Base-by-base conservation (phyloP, 1,140 invertebrate species). In the Zophobas morio region DNA sequence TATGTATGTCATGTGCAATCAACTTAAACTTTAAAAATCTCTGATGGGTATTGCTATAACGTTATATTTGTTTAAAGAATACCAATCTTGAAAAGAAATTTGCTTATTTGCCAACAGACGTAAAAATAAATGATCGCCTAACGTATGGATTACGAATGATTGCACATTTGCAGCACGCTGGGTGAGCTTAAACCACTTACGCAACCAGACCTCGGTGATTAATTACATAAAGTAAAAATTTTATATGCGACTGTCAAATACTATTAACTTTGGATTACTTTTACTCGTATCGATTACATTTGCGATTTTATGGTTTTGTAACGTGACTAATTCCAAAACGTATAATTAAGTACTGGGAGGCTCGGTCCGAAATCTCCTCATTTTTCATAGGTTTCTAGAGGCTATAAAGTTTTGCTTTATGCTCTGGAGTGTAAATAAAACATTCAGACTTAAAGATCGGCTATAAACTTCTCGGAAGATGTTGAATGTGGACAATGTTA, bases 181-280 rank as follows among this genome's bases (percentile, higher is more conserved):
- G 42, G 42, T 46, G 3, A 46, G 42, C 3, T 4, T 46, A 46
- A 46, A 46, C 42, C 35, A 37, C 34, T 60, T 60, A 36, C 34
- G 36, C 36, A 60, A 60, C 35, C 33, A 39, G 5, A 36, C 5
- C 37, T 3, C 42, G 8, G 42, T 46, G 42, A 46, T 60, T 60
- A 35, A 37, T 60, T 60, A 60, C 37, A 36, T 60, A 60, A 60
- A 60, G 35, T 36, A 2, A 60, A 6, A 37, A 36, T 60, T 60
- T 60, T 36, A 60, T 35, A n/a, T 36, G 42, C 3, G 42, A 46
- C 42, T 46, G 42, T 46, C 42, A 46, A 46, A 46, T 46, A 46
- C 42, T 46, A 46, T 46, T 46, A 46, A 20, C 20, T 20, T 20
- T 20, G 20, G 42, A 46, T 46, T 46, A 46, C 42, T 46, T 46